These are phyloP conservation scores for Polypterus senegalus DNA, from an alignment of 2,113 vertebrate genomes.

Conservation along the genomic window DNA sequence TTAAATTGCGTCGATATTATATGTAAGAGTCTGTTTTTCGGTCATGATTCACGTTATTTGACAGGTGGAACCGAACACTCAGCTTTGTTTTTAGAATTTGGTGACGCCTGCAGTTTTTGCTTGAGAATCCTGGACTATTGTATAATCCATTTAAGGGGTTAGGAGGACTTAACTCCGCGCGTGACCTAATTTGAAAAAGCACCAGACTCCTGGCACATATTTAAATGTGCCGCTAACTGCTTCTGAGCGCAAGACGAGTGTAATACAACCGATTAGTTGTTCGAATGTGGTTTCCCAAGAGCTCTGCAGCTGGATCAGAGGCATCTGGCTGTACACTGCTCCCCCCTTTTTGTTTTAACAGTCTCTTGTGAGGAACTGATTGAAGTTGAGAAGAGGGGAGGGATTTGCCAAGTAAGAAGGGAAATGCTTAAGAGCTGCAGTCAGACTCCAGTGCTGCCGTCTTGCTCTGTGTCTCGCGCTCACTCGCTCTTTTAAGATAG, in stretches of 20 bases:
- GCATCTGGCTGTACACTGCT: constrained; percentile 7
- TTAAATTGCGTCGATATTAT: too few species aligned
- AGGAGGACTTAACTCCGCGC: background rate
- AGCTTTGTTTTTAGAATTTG: too few species aligned
- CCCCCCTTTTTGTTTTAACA: background rate
- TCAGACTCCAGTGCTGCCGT: background rate
- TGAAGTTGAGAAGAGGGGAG: constrained; percentile 27
- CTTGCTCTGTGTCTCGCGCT: too few species aligned
- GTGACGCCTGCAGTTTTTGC: too few species aligned
- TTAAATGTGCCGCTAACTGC: too few species aligned
- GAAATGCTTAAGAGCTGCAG: constrained; percentile 31
- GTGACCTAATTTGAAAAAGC: constrained; percentile 20
- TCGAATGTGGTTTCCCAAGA: constrained; percentile 27
- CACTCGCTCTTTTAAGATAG: background rate
- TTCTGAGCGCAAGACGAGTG: constrained; percentile 29
- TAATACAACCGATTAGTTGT: constrained; percentile 29
- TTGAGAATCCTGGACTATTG: too few species aligned
- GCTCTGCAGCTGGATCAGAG: constrained; percentile 27
- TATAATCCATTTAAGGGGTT: too few species aligned
- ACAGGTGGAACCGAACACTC: too few species aligned
- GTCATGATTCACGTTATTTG: too few species aligned
- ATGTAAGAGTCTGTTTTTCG: too few species aligned
- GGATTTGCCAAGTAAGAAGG: constrained; percentile 27
- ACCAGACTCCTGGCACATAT: constrained; percentile 22
- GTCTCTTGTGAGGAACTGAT: constrained; percentile 17